These are phyloP conservation scores for Rhincodon typus DNA, from an alignment of 2,797 vertebrate genomes.

Conservation along the genomic window DNA sequence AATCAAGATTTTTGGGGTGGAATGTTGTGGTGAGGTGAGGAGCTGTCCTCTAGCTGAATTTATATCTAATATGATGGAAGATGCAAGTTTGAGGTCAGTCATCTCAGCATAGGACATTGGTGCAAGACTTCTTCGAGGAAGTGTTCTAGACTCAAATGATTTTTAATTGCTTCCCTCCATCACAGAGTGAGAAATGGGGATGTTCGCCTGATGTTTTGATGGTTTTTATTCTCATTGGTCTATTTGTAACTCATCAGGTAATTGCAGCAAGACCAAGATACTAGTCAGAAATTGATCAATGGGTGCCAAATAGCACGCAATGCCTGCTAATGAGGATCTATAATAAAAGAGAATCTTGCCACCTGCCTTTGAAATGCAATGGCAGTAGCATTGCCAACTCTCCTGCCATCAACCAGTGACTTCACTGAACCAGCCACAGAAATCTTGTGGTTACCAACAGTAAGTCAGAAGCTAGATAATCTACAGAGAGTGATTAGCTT, in stretches of 20 bases:
- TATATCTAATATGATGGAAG: background rate
- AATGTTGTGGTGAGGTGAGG: no score
- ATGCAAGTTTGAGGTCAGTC: background rate
- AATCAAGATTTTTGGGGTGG: no score
- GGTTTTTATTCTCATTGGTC: background rate
- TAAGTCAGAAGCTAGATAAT: no score
- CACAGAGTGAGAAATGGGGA: background rate
- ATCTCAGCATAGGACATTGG: background rate
- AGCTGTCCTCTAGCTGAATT: background rate
- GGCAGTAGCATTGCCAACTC: no score
- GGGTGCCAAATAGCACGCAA: background rate
- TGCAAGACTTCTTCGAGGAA: background rate
- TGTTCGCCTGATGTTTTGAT: background rate
- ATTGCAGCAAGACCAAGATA: background rate
- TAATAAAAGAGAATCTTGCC: background rate
- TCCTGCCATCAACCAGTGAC: background rate
- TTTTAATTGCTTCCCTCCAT: background rate
- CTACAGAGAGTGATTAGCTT: background rate
- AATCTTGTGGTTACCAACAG: no score
- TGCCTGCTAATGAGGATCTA: background rate
- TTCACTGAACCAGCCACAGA: background rate
- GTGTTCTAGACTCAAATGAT: background rate
- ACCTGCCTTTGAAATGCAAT: background rate
- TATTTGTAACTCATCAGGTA: background rate
- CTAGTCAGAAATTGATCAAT: background rate